Base-by-base conservation (phyloP, 2,888 invertebrate genomes). In the Cephus spinipes region DNA sequence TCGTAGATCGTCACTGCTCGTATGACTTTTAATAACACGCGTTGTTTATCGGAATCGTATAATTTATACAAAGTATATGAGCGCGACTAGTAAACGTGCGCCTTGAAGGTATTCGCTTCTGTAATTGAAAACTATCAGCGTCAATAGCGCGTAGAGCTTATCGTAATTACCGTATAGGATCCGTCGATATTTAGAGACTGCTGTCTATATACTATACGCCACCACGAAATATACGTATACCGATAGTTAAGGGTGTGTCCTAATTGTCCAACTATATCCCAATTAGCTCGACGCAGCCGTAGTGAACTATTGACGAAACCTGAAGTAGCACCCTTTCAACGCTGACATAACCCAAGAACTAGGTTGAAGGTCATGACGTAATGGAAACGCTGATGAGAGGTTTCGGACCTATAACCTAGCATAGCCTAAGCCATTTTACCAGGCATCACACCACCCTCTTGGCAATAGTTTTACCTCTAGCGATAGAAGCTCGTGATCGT, bases 321-420 rank as follows among this genome's bases (percentile, higher is more conserved):
- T 55, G 23, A 55, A 55, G 23, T 55, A 55, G 23, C 23, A 55
- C 55, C 55, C 55, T 55, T 15, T 15, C 55, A 23, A 55, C 23
- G 55, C 55, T 55, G 55, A 55, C 23, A 55, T 55, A 55, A 55
- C 55, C 23, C 55, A 23, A 55, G 55, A 55, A 55, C 76, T 36
- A 69, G 30, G 76, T 77, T 74, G 69, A 79, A 79, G 79, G 74
- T 77, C 74, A 74, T 31, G 55, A 76, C 74, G 74, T 79, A 79
- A 77, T 31, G 30, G 15, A 34, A 74, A 33, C 74, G 73, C 74
- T 32, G 55, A 77, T 73, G 74, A 73, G 34, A 55, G 77, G 79
- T 79, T 79, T 79, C 79, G 73, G 75, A 78, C 75, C 76, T 76
- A 76, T 32, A 74, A 73, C 33, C 73, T 79, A 73, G 73, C 69